These are phyloP conservation scores for Epinotia demarniana DNA, from an alignment of 2,888 invertebrate species.

Conservation along the genomic window DNA sequence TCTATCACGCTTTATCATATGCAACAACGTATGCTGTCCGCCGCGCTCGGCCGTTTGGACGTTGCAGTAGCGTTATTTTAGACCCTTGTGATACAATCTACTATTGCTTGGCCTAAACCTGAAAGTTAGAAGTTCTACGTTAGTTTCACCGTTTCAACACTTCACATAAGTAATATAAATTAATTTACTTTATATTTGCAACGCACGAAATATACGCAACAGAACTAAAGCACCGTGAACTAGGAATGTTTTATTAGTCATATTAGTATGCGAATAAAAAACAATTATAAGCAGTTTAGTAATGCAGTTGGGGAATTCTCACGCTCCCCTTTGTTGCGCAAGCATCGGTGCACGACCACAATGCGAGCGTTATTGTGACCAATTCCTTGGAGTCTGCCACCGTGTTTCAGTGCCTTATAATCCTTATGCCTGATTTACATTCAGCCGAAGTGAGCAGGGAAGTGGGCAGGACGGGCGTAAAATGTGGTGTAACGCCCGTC, in stretches of 20 bases:
- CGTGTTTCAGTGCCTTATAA: slow-evolving; percentile 7
- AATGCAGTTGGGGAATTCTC: slow-evolving; percentile 36
- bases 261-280: slow-evolving; percentile 19
- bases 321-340: slow-evolving; percentile 44
- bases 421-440: too few relatives aligned
- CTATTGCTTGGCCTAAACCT: not conserved
- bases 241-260: slow-evolving; percentile 34
- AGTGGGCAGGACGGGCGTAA: too few relatives aligned
- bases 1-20: too few relatives aligned
- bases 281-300: slow-evolving; percentile 36
- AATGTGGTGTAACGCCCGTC: too few relatives aligned
- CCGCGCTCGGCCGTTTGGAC: too few relatives aligned
- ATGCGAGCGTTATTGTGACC: slow-evolving; percentile 30
- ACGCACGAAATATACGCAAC: slow-evolving; percentile 17
- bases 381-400: slow-evolving; percentile 10
- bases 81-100: too few relatives aligned
- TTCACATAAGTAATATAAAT: not conserved
- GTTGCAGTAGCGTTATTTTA: too few relatives aligned
- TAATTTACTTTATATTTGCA: slow-evolving; percentile 1
- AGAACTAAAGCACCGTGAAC: slow-evolving; percentile 11
- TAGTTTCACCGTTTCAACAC: slow-evolving; percentile 1
- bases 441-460: too few relatives aligned
- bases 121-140: not conserved
- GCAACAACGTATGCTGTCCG: too few relatives aligned
- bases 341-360: slow-evolving; percentile 42